Evolutionary conservation across 92 coral and sea anemone genomes (phyloP), one percentile per base, ranked within the genome.

Genomic region (Zoanthus gigantus): DNA sequence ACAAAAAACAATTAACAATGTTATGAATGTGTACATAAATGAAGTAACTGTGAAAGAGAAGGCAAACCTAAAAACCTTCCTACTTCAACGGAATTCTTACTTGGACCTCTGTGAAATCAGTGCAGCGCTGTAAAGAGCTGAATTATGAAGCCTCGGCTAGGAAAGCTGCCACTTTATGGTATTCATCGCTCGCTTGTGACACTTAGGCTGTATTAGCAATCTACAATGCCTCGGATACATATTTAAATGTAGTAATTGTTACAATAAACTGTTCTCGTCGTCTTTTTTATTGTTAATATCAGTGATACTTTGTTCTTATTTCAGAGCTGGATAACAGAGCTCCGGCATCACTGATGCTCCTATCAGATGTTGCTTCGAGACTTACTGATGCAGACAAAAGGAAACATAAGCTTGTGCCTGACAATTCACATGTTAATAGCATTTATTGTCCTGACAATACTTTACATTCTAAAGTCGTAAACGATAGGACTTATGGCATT

Each of bases 271-370:
- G 4, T 37, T 37, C 3, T 37, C 2, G 42, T 37, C 42, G 42
- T 37, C 42, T 2, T 37, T 37, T 37, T 37, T 4, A 37, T 37
- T 50, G 12, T 50, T 7, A 2, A 50, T 7, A 50, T 50, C 11
- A 11, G 12, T 7, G 13, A 50, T 50, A 50, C 12, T 7, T 50
- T 50, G 10, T 11, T 50, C 23, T 66, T 9, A 12, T 81, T 65
- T 17, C 63, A 81, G 85, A 81, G 29, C 42, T 63, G 28, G 28
- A 42, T 46, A 66, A 44, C 46, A 47, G 45, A 23, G 57, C 13
- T n/a, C 23, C 85, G 31, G 66, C 85, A 12, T 71, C 75, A 6
- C 46, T 81, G 74, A 81, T 81, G 85, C 48, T 81, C 13, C 75
- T 81, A 6, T 81, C 85, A 11, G 85, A 81, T 47, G 46, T 81